Conservation (phyloP, 2,113 vertebrate species). For the Callithrix jacchus region DNA sequence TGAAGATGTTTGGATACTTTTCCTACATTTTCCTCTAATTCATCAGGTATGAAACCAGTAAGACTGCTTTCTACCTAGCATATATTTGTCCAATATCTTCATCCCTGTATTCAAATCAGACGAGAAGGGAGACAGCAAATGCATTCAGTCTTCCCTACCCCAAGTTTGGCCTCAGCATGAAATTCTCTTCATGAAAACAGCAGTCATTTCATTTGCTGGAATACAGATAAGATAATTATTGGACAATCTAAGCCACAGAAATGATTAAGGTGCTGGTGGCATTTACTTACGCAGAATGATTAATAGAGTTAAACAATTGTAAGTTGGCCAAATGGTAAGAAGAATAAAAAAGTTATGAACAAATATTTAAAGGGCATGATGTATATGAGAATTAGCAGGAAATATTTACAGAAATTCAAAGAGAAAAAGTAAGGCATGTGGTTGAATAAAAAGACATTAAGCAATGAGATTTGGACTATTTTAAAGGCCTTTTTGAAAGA, state of each 20-base stretch:
- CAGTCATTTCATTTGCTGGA: slow-evolving; percentile 37
- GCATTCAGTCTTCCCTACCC: not conserved
- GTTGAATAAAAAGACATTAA: slow-evolving; percentile 58
- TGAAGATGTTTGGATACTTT: not conserved
- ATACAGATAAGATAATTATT: slow-evolving; percentile 67
- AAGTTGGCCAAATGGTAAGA: slow-evolving; percentile 64
- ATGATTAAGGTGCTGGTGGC: slow-evolving; percentile 68
- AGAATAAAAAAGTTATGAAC: slow-evolving; percentile 61
- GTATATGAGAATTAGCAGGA: slow-evolving; percentile 32
- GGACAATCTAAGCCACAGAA: slow-evolving; percentile 58
- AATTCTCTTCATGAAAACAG: slow-evolving; percentile 32
- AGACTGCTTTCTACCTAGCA: not conserved
- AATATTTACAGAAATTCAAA: slow-evolving; percentile 72
- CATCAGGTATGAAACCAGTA: not conserved
- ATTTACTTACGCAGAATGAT: slow-evolving; percentile 76
- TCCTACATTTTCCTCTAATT: not conserved
- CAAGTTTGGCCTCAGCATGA: not conserved
- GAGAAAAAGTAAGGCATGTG: slow-evolving; percentile 31
- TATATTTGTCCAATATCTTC: not conserved
- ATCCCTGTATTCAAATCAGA: not conserved
- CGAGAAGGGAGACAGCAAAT: not conserved
- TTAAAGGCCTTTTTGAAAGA: slow-evolving; percentile 15
- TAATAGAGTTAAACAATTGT: slow-evolving; percentile 70
- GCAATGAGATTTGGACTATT: not conserved
- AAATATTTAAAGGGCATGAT: slow-evolving; percentile 75